Percentiles rank a stretch among this genome's conserved stretches.
Evolutionary conservation across 1,140 invertebrate genomes (phyloP).

Genomic region (Papilio polyxenes): DNA sequence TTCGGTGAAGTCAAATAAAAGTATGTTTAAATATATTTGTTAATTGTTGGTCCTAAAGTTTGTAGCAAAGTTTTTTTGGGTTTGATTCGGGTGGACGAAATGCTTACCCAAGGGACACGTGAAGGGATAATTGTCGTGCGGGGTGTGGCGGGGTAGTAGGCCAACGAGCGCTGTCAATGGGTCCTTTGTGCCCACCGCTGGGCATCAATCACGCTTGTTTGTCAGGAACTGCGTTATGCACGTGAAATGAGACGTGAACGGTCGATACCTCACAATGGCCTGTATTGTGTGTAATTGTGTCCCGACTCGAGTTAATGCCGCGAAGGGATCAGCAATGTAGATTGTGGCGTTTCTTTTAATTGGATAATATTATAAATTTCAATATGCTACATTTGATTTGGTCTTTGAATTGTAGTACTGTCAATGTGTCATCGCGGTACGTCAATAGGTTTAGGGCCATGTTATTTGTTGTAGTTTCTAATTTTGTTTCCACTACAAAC

Average conservation of each 20-base stretch:
- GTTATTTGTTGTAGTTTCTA: not conserved
- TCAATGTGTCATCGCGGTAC: not conserved
- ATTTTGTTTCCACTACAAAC: no score
- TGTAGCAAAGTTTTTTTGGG: constrained; percentile 10
- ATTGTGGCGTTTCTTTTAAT: constrained; percentile 41
- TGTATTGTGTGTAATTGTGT: constrained; percentile 64
- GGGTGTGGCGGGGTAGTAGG: constrained; percentile 30
- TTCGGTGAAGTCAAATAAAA: not conserved
- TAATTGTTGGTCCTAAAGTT: not conserved
- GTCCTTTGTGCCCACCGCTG: constrained; percentile 66
- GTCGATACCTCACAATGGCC: constrained; percentile 64
- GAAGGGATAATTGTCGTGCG: constrained; percentile 61
- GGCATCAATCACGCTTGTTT: constrained; percentile 66
- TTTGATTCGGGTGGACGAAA: constrained; percentile 55
- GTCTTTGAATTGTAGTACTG: not conserved
- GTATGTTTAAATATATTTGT: constrained; percentile 29
- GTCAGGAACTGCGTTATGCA: constrained; percentile 58
- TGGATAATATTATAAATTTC: constrained; percentile 40
- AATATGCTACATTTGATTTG: constrained; percentile 4
- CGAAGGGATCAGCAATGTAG: constrained; percentile 54
- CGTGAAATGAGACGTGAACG: constrained; percentile 68
- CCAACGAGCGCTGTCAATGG: constrained; percentile 52
- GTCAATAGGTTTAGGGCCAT: not conserved
- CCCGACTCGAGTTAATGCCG: constrained; percentile 50
- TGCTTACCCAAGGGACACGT: constrained; percentile 45